Base-by-base conservation (phyloP, 2,888 invertebrate species). In the Rhagonycha fulva region DNA sequence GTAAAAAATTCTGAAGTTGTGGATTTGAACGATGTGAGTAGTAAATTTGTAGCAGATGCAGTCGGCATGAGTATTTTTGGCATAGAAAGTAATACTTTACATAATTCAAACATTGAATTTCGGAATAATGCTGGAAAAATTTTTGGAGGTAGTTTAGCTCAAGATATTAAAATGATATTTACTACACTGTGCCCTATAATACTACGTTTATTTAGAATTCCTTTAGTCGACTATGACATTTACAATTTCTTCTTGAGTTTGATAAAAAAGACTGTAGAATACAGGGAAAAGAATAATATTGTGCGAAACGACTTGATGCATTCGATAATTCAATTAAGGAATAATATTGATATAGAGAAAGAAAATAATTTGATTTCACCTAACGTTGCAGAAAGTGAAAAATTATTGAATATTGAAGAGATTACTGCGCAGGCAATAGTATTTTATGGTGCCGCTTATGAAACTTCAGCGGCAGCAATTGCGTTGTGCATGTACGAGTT, bases 401-500 rank as follows among this genome's bases (percentile, higher is more conserved):
- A 72, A 7, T 60, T 32, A 7, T 74, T 78, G 30, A 76, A 69
- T 3, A 70, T 76, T 0, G 74, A 77, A n/a, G 76, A 79, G 71
- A 74, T 79, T 14, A 74, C 77, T 3, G 80, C 85, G 0, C 85
- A 86, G 63, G 79, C 82, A 68, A 81, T 80, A 67, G 70, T 84
- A 10, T 84, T 85, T 71, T 82, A 84, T 19, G 72, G 79, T 9
- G 87, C 86, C n/a, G 86, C 87, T 1, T 87, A 85, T 72, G 87
- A 87, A 81, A 86, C 87, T 0, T 87, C 87, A 4, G 86, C 87
- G 1, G 82, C 84, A n/a, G 82, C 83, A 72, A 85, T 90, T 82
- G 87, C 88, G 66, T 90, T 88, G 77, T 86, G 86, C 1, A 81
- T 90, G 14, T 90, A 88, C 78, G 89, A 90, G 80, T 81, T 91